A percentile compares a stretch with the other conserved stretches of the same genome.
Evolutionary conservation across 1,140 invertebrate species (phyloP).

Genomic region (Tachypleus tridentatus): DNA sequence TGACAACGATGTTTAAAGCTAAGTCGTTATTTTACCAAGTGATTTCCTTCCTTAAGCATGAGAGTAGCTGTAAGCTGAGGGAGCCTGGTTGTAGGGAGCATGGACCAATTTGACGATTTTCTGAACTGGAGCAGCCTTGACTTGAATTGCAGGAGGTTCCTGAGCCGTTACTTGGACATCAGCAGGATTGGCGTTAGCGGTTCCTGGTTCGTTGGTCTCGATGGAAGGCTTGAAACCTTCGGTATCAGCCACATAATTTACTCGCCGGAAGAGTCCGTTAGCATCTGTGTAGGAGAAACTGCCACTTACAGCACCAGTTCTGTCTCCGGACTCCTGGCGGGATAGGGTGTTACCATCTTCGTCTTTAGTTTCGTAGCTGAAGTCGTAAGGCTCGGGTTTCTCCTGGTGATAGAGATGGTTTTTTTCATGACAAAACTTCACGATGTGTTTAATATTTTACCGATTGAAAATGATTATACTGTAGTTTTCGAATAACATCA

Average conservation of each 20-base stretch:
- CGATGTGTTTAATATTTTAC: too few species aligned
- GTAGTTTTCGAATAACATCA: too few species aligned
- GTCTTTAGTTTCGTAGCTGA: conserved; percentile 22
- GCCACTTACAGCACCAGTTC: conserved; percentile 18
- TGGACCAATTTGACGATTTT: too few species aligned
- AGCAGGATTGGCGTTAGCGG: conserved; percentile 18
- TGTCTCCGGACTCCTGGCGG: conserved; percentile 20
- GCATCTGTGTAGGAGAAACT: conserved; percentile 20
- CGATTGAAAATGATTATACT: too few species aligned
- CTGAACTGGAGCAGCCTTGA: too few species aligned
- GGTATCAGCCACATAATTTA: conserved; percentile 23
- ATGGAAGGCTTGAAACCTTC: conserved; percentile 20
- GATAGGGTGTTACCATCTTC: conserved; percentile 20
- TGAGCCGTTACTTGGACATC: background rate
- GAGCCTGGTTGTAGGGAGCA: too few species aligned
- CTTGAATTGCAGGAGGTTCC: too few species aligned
- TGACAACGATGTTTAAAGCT: too few species aligned
- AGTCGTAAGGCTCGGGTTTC: conserved; percentile 15
- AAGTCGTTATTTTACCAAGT: too few species aligned
- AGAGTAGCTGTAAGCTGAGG: too few species aligned
- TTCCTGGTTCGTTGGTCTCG: conserved; percentile 23
- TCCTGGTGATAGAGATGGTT: background rate
- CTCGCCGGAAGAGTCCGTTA: conserved; percentile 17
- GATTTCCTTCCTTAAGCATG: too few species aligned
- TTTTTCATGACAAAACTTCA: too few species aligned